Evolutionary conservation across 2,113 vertebrate genomes (phyloP).

Genomic region (Mormyrus iriodes): DNA sequence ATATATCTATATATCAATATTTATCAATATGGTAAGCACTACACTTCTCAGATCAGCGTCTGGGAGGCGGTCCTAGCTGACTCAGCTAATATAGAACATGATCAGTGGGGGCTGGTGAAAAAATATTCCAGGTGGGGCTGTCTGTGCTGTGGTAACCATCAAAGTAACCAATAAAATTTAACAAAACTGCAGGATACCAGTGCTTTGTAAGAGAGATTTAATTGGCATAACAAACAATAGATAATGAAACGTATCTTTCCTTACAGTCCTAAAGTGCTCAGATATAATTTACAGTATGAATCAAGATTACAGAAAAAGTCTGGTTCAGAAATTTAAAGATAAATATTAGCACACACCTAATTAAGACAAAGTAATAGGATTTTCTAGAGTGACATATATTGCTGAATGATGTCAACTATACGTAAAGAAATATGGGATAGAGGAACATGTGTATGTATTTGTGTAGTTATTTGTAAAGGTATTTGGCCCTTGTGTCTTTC

Average conservation of each 20-base stretch:
- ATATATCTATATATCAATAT: no score
- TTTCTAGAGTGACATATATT: not conserved
- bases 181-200: not conserved
- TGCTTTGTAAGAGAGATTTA: not conserved
- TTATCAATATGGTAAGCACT: not conserved
- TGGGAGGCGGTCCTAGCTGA: not conserved
- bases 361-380: not conserved
- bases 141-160: not conserved
- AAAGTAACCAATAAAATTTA: not conserved
- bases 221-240: not conserved
- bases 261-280: not conserved
- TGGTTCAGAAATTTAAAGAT: not conserved
- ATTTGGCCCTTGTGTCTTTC: not conserved
- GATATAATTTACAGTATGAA: not conserved
- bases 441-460: no score
- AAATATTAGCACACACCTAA: not conserved
- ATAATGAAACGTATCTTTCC: not conserved
- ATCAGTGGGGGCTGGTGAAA: not conserved
- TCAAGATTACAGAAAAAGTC: not conserved
- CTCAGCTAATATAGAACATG: not conserved
- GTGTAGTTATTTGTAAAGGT: not conserved
- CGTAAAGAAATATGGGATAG: not conserved
- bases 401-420: not conserved
- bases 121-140: not conserved
- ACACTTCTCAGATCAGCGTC: not conserved